Base-by-base conservation (phyloP, 2,888 invertebrate species). In the Sicus ferrugineus region DNA sequence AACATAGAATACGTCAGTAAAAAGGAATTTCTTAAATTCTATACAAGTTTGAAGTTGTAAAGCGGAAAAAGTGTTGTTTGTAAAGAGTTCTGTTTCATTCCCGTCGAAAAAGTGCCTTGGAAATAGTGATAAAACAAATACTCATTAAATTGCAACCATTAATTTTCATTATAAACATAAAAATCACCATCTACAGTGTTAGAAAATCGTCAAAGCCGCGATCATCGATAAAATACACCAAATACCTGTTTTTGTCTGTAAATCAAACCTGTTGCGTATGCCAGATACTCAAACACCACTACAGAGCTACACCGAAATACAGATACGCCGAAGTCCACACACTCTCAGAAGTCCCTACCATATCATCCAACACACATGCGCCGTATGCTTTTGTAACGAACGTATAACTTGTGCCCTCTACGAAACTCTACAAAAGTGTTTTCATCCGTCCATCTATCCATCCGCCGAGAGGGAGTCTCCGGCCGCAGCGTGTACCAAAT, bases 211-310 rank as follows among this genome's bases (percentile, higher is more conserved):
- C n/a, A n/a, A n/a, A n/a, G n/a, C n/a, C n/a, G n/a, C n/a, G n/a
- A n/a, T n/a, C n/a, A n/a, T n/a, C n/a, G n/a, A n/a, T n/a, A n/a
- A n/a, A 59, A 70, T 63, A 56, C 34, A 54, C 19, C 68, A 68
- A 68, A 72, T 71, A 74, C 72, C 69, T 65, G 73, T 72, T 72
- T 72, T 48, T 31, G 46, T 42, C 16, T 34, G 19, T 31, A n/a
- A 66, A 68, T 67, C 68, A 69, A 69, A 70, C 70, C 70, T 72
- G 69, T 70, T 73, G 72, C 71, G 66, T 71, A 69, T 69, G 42
- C 56, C 30, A 26, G 61, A 52, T 65, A 58, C 38, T 31, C n/a
- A 34, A 7, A 58, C 21, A 48, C 21, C 52, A 11, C 48, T 31
- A 59, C 50, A 52, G 21, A 34, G 11, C 50, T 58, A 21, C 26